A percentile compares a stretch with the other conserved stretches of the same genome.
These are phyloP conservation scores for Cryptocheilus praepositus DNA, from an alignment of 2,888 invertebrate genomes.

Conservation along the genomic window DNA sequence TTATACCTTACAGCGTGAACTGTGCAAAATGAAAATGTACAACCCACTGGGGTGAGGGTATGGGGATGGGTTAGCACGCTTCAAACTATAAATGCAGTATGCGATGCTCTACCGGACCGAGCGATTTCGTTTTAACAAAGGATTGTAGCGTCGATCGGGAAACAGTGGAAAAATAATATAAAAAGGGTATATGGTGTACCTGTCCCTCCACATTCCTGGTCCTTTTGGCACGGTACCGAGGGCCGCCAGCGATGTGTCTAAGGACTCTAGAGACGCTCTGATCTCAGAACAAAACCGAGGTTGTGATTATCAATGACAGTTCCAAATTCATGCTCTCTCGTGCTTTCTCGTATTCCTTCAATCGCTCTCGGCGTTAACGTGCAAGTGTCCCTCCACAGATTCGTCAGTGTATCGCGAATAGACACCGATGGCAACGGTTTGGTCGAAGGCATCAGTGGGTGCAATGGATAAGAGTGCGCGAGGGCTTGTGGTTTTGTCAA, in stretches of 20 bases:
- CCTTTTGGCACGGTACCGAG: constrained; percentile 74
- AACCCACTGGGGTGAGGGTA: no score
- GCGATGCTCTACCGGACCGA: no score
- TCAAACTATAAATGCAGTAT: no score
- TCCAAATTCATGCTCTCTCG: constrained; percentile 64
- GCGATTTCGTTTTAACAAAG: no score
- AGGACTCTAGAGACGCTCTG: constrained; percentile 73
- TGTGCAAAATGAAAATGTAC: no score
- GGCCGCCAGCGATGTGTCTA: constrained; percentile 74
- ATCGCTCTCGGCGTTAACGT: constrained; percentile 15
- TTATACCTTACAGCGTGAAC: no score
- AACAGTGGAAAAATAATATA: constrained; percentile 47
- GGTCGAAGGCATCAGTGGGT: neutral
- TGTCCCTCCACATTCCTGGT: constrained; percentile 76
- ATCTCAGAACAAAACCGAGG: constrained; percentile 73
- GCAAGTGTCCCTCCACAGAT: constrained; percentile 14
- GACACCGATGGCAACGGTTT: no score
- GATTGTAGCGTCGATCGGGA: neutral
- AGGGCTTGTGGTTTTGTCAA: neutral
- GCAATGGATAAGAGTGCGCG: neutral
- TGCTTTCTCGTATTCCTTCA: constrained; percentile 50
- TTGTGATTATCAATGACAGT: constrained; percentile 66
- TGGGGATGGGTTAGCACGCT: no score
- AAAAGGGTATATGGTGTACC: constrained; percentile 71
- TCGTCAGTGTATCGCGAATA: no score